Evolutionary conservation across 2,888 invertebrate species (phyloP), one percentile per base, ranked within the genome.

Genomic region (Sympetrum striolatum): DNA sequence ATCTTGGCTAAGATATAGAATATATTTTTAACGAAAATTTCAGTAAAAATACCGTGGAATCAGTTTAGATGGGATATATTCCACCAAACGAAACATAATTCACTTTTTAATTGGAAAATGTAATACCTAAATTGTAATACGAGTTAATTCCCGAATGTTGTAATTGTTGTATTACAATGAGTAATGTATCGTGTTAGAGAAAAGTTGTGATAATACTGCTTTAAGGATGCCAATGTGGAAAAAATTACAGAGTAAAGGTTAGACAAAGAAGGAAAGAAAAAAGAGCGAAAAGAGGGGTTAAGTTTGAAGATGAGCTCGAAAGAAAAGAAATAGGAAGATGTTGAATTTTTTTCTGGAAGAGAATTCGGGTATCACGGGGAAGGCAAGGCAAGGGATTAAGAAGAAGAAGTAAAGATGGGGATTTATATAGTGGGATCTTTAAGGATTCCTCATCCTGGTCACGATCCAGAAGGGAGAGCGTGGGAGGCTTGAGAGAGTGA

Each of bases 371-470:
- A 86, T 86, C 86, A 64, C 37, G 35, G 39, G 64, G 64, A 60
- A 25, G 22, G 39, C 39, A 53, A 86, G 37, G 37, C n/a, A 64
- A 64, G 86, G 60, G 86, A 86, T 86, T 86, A 86, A 86, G 64
- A 86, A 60, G 86, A 60, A 86, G 60, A 86, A 86, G 86, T 86
- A 86, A 86, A 86, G 86, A 86, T 58, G 60, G 86, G 60, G 86
- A 86, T 86, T 86, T 86, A 86, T 86, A 64, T 37, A 60, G 35
- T 86, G 35, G 86, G 86, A 60, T 86, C 86, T 64, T 86, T 86
- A 64, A 86, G 86, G 86, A 86, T 86, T 86, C 86, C 60, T 86
- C 86, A 86, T 60, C 86, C 86, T 60, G 86, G 86, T 86, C 86
- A 86, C 86, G 86, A 86, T 86, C 60, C 58, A 35, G 15, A 31